Evolutionary conservation across 2,113 vertebrate species (phyloP), one percentile per base, ranked within the genome.

Genomic region (Atractosteus spatula): DNA sequence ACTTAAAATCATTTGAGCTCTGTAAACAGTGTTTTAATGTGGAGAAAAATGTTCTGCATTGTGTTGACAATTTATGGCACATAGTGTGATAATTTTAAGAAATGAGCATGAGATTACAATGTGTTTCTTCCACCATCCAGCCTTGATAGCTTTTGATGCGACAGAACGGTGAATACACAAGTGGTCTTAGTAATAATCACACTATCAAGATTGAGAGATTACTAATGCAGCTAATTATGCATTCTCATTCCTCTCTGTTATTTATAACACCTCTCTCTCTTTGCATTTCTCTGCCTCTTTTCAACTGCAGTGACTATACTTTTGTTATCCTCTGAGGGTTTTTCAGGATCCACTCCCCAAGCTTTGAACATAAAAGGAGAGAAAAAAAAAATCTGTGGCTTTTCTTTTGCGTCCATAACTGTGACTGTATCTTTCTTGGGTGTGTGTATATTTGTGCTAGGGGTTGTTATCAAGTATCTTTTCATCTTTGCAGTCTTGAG

Each of bases 211-310:
- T 47, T 12, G 17, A 12, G 72, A 55, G 66, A 74, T n/a, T 62
- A 44, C 56, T 17, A 68, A 41, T 13, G 55, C 65, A 54, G 56
- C 59, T 74, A 74, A 74, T 74, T 74, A 74, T 68, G 72, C 65
- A 62, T 74, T 65, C 65, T 55, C 29, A 56, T 56, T 68, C 68
- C 29, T 56, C 14, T 68, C 55, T 10, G 64, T 74, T 74, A 62
- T 74, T 62, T 54, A 55, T 68, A 45, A 74, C 44, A 68, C 44
- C 66, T 56, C 8, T 45, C 55, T 14, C 41, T 56, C 65, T 17
- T 41, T 44, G 5, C 47, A 10, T n/a, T 41, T 55, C 56, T 43
- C 51, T 41, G 62, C 65, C 66, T n/a, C 62, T 72, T 56, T 73
- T 62, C 66, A 29, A 13, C 66, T 56, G 62, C 45, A 16, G 72